Evolutionary conservation across 1,140 invertebrate genomes (phyloP), one percentile per base, ranked within the genome.

Genomic region (Carcinoscorpius rotundicauda): DNA sequence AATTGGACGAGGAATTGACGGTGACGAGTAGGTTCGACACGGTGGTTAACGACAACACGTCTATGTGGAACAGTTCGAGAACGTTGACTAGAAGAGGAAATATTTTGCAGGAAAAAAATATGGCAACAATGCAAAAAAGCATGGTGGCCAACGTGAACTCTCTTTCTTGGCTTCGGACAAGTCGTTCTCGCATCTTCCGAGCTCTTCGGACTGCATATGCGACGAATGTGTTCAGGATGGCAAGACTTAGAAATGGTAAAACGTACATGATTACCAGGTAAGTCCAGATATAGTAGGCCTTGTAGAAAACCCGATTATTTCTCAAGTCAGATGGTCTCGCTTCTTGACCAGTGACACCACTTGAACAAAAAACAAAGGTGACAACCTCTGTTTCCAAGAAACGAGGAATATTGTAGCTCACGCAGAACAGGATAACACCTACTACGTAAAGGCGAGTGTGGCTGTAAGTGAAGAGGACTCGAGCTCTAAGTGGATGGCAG

Each of bases 1-100:
- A 97, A 76, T 98, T 98, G 52, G 97, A 89, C 70, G 93, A 94
- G 71, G 92, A 96, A 79, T 98, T 98, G 71, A 97, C 87, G 49
- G 91, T 96, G 8, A 97, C 92, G 51, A 97, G 80, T n/a, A 97
- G 83, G 76, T 98, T 97, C 69, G 70, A 65, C 6, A 73, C 58
- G 51, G 65, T 53, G 2, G 69, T 61, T 49, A 67, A 51, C 1
- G 71, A n/a, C 8, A 66, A 67, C n/a, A 72, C 56, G 51, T 68
- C 64, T 29, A 68, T 64, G 52, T 70, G 65, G 11, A 76, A 71
- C 48, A 84, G 85, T 75, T 94, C 92, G 65, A 88, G 82, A 49
- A 94, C 85, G 78, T 97, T 97, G 69, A 89, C 86, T 3, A 93
- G 85, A 51, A 97, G 80, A 0, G 93, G 89, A 52, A 95, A 81